phyloP scores from a whole-genome alignment of 1,140 invertebrate genomes.

The Sesamia nonagrioides region DNA sequence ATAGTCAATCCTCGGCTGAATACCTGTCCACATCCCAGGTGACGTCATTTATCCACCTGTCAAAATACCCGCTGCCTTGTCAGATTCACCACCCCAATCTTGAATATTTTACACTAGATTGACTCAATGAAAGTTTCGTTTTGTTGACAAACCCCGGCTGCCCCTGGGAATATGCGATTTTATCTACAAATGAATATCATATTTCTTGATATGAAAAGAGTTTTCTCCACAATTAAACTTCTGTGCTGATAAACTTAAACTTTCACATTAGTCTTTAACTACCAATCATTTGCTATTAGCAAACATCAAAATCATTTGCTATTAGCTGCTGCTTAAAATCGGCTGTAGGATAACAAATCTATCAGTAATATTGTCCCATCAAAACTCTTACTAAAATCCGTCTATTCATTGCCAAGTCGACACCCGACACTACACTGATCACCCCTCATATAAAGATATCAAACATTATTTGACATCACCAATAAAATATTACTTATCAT shows the following conservation, averaged over 20 bases:
- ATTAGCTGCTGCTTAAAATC: too few species aligned
- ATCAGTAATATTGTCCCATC: too few species aligned
- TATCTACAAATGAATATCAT: constrained; percentile 12
- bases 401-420: not conserved
- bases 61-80: not conserved
- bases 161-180: not conserved
- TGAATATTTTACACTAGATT: constrained; percentile 26
- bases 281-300: too few species aligned
- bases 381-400: not conserved
- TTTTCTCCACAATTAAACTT: not conserved
- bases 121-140: constrained; percentile 22
- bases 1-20: not conserved
- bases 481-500: constrained; percentile 47
- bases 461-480: constrained; percentile 28
- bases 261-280: too few species aligned
- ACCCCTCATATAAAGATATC: constrained; percentile 27
- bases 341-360: too few species aligned
- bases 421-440: not conserved
- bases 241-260: not conserved
- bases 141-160: constrained; percentile 6
- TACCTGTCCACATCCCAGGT: not conserved
- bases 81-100: constrained; percentile 2
- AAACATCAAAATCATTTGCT: too few species aligned
- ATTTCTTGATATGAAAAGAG: constrained; percentile 15
- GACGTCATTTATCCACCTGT: not conserved